Evolutionary conservation across 2,797 vertebrate species (phyloP).

Genomic region (Lepilemur septentrionalis): DNA sequence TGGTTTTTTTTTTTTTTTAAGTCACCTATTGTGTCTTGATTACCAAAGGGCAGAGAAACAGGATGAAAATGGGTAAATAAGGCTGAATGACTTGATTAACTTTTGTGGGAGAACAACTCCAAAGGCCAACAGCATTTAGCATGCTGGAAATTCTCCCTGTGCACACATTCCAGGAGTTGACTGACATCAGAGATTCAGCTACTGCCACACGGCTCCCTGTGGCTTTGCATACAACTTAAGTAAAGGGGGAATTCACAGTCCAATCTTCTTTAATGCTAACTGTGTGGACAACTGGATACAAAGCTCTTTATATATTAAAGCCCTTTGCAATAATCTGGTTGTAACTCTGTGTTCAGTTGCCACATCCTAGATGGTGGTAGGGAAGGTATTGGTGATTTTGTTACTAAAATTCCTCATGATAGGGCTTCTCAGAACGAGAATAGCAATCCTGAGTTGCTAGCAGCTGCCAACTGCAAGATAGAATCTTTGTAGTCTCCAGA

Average conservation of each 20-base stretch:
- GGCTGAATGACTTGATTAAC: constrained; percentile 54
- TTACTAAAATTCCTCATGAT: not conserved
- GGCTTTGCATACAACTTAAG: not conserved
- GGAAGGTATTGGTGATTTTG: not conserved
- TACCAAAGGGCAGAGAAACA: constrained; percentile 67
- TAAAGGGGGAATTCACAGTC: not conserved
- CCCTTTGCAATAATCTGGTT: not conserved
- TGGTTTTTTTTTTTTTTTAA: constrained; percentile 43
- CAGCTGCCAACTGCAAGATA: not conserved
- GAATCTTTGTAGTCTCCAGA: not conserved
- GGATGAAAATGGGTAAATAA: constrained; percentile 56
- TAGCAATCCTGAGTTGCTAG: not conserved
- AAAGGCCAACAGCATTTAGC: not conserved
- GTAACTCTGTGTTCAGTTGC: not conserved
- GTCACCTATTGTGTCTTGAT: constrained; percentile 68
- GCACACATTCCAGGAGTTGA: not conserved
- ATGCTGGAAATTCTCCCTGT: not conserved
- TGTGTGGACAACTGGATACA: not conserved
- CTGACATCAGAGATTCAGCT: not conserved
- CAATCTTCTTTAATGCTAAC: not conserved
- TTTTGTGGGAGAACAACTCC: constrained; percentile 27
- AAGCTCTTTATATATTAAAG: not conserved
- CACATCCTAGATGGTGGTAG: not conserved
- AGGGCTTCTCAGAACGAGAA: not conserved
- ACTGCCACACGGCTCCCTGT: not conserved